A percentile compares a stretch with the other conserved stretches of the same genome.
phyloP scores from a whole-genome alignment of 2,113 vertebrate species.

The Polypterus senegalus region DNA sequence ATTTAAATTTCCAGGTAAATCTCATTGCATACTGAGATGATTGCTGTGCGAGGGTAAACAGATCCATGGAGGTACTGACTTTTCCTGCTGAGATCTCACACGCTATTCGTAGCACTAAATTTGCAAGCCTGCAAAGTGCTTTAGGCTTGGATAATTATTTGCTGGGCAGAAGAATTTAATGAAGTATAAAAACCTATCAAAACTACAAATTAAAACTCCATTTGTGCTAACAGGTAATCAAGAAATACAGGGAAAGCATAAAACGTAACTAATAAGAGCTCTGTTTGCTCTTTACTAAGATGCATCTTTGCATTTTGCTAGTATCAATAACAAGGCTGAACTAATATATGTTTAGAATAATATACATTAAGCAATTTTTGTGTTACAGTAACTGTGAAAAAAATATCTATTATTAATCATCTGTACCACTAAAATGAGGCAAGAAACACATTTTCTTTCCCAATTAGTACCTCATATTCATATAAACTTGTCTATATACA shows the following conservation, averaged over 20 bases:
- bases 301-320: background rate
- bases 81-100: background rate
- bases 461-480: background rate
- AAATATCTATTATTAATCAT: background rate
- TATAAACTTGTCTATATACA: background rate
- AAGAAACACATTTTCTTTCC: background rate
- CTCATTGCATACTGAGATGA: background rate
- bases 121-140: background rate
- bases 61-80: background rate
- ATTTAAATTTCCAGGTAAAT: background rate
- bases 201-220: constrained; percentile 2
- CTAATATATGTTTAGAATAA: background rate
- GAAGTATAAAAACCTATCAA: constrained; percentile 3
- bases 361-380: background rate
- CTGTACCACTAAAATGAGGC: background rate
- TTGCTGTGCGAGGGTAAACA: background rate
- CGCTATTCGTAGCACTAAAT: background rate
- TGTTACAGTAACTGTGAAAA: background rate
- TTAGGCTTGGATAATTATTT: constrained; percentile 3
- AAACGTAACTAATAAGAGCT: background rate
- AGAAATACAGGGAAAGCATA: background rate
- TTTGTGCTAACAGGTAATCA: constrained; percentile 3
- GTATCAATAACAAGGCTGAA: background rate
- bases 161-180: constrained; percentile 1
- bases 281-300: background rate